phyloP scores from a whole-genome alignment of 2,888 invertebrate species.

The Sylvicola cinctus region DNA sequence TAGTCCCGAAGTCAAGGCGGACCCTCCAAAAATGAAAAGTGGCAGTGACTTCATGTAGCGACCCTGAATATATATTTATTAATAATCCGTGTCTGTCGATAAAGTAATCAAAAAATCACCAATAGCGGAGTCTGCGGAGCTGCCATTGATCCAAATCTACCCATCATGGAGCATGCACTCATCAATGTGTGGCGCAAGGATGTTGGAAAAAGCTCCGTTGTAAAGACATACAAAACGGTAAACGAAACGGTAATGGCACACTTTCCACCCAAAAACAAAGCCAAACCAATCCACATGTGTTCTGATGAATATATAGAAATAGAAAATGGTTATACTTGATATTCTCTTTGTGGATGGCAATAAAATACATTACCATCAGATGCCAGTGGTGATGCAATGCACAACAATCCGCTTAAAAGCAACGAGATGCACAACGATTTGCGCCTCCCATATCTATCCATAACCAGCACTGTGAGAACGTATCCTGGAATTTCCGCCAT shows the following conservation, averaged over 20 bases:
- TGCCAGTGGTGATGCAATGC: constrained; percentile 18
- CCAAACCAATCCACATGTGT: constrained; percentile 15
- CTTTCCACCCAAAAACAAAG: constrained; percentile 34
- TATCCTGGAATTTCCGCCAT: constrained; percentile 45
- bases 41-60: constrained; percentile 22
- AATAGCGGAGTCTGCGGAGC: constrained; percentile 42
- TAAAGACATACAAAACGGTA: constrained; percentile 36
- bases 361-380: constrained; percentile 11
- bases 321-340: background rate
- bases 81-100: background rate
- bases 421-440: constrained; percentile 33
- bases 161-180: constrained; percentile 38
- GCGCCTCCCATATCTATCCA: constrained; percentile 37
- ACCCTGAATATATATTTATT: constrained; percentile 8
- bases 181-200: constrained; percentile 34
- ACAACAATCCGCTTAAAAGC: constrained; percentile 27
- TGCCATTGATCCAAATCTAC: constrained; percentile 35
- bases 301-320: background rate
- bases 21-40: constrained; percentile 26
- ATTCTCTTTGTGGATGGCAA: too few species aligned
- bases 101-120: constrained; percentile 17
- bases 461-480: constrained; percentile 31
- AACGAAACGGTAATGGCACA: constrained; percentile 36
- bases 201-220: constrained; percentile 43
- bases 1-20: constrained; percentile 29